Conservation (phyloP, 2,113 vertebrate species). For the Rafetus swinhoei region DNA sequence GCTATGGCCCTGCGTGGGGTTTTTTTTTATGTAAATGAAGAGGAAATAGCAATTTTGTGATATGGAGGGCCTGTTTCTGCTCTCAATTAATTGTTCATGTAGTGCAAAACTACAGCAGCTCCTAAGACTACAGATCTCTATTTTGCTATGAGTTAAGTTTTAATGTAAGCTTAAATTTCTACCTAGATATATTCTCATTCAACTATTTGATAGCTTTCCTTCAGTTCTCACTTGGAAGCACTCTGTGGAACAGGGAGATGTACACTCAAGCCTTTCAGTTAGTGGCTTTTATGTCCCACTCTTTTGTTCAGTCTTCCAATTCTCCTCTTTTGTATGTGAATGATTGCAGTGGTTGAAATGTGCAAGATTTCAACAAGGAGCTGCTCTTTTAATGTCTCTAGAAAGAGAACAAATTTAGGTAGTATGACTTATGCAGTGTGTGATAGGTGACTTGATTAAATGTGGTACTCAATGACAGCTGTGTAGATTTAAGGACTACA, state of each 20-base stretch:
- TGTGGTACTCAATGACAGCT: neutral
- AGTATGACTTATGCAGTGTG: neutral
- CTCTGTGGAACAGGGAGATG: neutral
- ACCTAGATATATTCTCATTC: neutral
- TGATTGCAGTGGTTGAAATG: neutral
- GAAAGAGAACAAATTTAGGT: neutral
- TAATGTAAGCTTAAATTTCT: neutral
- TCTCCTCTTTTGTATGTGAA: neutral
- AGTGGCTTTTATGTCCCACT: neutral
- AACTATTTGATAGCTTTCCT: neutral
- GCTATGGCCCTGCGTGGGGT: no score
- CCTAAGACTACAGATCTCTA: neutral
- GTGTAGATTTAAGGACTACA: neutral
- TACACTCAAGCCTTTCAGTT: neutral
- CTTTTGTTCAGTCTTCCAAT: neutral
- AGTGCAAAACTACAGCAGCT: neutral
- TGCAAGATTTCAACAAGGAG: neutral
- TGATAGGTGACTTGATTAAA: neutral
- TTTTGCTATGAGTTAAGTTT: neutral
- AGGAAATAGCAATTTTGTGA: neutral
- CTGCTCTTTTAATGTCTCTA: neutral
- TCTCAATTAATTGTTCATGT: neutral
- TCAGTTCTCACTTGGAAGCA: neutral
- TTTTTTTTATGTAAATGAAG: neutral
- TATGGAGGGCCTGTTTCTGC: neutral